These are phyloP conservation scores for Drosophila mauritiana DNA, from an alignment of 1,140 invertebrate genomes.

Conservation along the genomic window DNA sequence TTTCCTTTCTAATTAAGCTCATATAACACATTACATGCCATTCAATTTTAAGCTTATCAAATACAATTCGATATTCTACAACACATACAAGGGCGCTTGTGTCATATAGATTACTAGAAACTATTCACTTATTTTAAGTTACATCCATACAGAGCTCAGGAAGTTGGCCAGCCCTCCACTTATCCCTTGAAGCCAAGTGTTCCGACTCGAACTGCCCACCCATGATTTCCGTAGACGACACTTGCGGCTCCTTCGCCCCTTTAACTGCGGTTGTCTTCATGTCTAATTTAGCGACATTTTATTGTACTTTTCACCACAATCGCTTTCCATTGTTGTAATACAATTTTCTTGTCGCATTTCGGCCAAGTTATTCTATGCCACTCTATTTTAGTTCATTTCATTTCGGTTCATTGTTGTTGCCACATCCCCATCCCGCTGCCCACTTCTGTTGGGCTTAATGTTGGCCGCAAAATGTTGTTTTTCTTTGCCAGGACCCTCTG, in stretches of 20 bases:
- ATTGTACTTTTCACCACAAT: conserved; percentile 81
- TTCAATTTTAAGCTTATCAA: too few relatives aligned
- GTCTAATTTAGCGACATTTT: conserved; percentile 83
- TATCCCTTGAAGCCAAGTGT: conserved; percentile 13
- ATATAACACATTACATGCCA: not conserved
- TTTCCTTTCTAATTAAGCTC: not conserved
- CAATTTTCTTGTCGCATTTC: conserved; percentile 81
- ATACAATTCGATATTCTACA: too few relatives aligned
- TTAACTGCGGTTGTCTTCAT: conserved; percentile 71
- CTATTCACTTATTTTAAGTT: conserved; percentile 12
- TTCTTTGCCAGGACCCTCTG: conserved; percentile 40
- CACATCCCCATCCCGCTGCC: conserved; percentile 21
- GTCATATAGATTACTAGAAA: too few relatives aligned
- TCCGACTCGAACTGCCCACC: conserved; percentile 6
- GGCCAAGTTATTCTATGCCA: conserved; percentile 74
- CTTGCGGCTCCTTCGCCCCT: conserved; percentile 18
- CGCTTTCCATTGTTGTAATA: conserved; percentile 80
- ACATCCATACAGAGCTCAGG: conserved; percentile 16
- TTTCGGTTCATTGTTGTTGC: conserved; percentile 56
- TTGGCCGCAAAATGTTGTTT: conserved; percentile 73
- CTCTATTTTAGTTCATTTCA: conserved; percentile 42
- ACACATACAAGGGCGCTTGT: too few relatives aligned
- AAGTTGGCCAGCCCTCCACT: conserved; percentile 35
- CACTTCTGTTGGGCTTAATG: conserved; percentile 31
- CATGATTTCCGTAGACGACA: conserved; percentile 27